Evolutionary conservation across 2,888 invertebrate species (phyloP), one percentile per base, ranked within the genome.

Genomic region (Harmothoe impar): DNA sequence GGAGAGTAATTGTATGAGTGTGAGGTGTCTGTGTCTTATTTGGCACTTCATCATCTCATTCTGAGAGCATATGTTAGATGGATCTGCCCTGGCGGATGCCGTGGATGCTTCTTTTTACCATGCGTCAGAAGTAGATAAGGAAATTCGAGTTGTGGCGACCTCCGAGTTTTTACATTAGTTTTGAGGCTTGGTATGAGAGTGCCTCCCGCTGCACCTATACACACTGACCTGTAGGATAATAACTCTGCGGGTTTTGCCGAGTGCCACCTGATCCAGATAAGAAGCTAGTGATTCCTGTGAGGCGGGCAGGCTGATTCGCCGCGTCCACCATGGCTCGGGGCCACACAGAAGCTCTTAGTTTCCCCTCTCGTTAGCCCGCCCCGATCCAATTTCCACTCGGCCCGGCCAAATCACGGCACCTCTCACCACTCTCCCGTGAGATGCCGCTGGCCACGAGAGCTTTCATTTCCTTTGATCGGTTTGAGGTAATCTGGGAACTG

Each of bases 401-500:
- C 23, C 52, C 56, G 54, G 52, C 86, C 56, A 86, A 86, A 86
- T 54, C 86, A 86, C 54, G 1, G 84, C 72, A 29, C 72, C 72
- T 72, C 72, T 62, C 62, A 25, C 77, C 29, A 31, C 23, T 17
- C 43, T 84, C 51, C 29, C 86, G 86, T 52, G 86, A 86, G 33
- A 86, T 86, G 86, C 86, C 86, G 86, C 54, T 54, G 86, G 86
- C 86, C 86, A 86, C 86, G 86, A 52, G 86, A 86, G 86, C 52
- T 86, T 86, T 29, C 86, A 29, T 86, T 86, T 86, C 86, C 86
- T 86, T 86, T 86, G 86, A 86, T 86, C 86, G 86, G 86, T 86
- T 81, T 86, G 56, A 86, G 86, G 86, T 86, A 86, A 86, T 86
- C 86, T 86, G 52, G 54, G 56, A 56, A 29, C 29, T 52, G 86